Base-by-base conservation (phyloP, 2,113 vertebrate genomes). In the Osmerus mordax region DNA sequence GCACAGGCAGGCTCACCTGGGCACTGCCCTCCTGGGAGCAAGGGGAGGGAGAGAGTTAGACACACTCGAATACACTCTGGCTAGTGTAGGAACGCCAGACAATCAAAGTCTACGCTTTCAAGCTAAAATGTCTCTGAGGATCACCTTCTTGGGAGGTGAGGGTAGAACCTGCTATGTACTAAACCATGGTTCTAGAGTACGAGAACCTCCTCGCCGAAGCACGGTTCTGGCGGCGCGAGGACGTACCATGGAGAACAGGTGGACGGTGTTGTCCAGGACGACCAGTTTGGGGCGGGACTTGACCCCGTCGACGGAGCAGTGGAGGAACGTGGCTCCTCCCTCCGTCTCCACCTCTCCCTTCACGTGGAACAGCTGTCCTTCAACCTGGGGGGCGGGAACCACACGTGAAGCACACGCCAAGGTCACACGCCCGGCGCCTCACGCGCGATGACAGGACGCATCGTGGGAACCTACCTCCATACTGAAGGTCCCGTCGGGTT, bases 171-270 rank as follows among this genome's bases (percentile, higher is more conserved):
- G 54, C 15, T 15, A n/a, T 4, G 54, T 15, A 56, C 5, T 6
- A 56, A 56, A n/a, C 15, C 3, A 56, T 4, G 54, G 54, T 18
- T 15, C 15, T 18, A 3, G 1, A 56, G 21, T 2, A 65, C 3
- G 29, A 19, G 28, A 18, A 65, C 21, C 19, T 9, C 23, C 18
- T 19, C 19, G 52, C 41, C 13, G 62, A 16, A 53, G 21, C 29
- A 5, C 28, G 25, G n/a, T 60, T 25, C 18, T 65, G 3, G 23
- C 29, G 13, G 14, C 1, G 41, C 8, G 21, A 80, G 12, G 76
- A 18, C 60, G 86, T 87, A 99, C 97, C 92, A 70, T 92, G 68
- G 95, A 95, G 89, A 98, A 98, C 12, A 99, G 92, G 80, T 97
- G 91, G 79, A 98, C 87, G 0, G 88, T 92, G 89, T 93, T 92